These are phyloP conservation scores for Stenodera caucasica DNA, from an alignment of 2,888 invertebrate genomes.

Conservation along the genomic window DNA sequence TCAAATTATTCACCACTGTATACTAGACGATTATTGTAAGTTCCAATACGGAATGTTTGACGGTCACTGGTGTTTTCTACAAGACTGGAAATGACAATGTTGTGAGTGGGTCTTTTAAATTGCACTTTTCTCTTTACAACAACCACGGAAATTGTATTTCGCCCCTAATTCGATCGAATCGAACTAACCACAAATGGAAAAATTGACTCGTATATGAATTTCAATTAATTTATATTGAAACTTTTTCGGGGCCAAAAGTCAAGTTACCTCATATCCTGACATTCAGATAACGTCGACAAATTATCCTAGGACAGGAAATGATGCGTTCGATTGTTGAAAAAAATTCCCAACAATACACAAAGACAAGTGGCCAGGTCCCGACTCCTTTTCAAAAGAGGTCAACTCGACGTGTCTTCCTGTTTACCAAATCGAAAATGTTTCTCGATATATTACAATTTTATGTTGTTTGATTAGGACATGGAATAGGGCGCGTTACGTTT, in stretches of 20 bases:
- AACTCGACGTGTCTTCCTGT: neutral
- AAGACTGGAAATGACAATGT: constrained; percentile 31
- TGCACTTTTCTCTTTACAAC: constrained; percentile 21
- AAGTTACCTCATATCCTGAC: constrained; percentile 25
- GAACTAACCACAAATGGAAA: neutral
- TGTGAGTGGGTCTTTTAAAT: constrained; percentile 29
- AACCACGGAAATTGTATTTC: neutral
- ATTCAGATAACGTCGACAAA: constrained; percentile 15
- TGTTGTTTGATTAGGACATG: no score
- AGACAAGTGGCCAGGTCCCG: neutral
- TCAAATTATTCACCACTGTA: no score
- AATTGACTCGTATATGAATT: no score
- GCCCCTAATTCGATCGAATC: neutral
- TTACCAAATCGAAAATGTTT: neutral
- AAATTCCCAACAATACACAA: neutral
- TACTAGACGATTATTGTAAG: no score
- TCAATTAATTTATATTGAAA: no score
- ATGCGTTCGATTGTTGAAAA: constrained; percentile 5
- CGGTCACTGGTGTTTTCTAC: neutral
- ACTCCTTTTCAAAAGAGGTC: constrained; percentile 4
- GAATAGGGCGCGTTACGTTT: constrained; percentile 29
- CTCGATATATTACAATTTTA: no score
- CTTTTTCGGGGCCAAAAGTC: constrained; percentile 22
- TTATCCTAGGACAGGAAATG: constrained; percentile 3
- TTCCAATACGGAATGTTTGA: no score